Conservation (phyloP, 2,113 vertebrate species). For the Syngnathus typhle region DNA sequence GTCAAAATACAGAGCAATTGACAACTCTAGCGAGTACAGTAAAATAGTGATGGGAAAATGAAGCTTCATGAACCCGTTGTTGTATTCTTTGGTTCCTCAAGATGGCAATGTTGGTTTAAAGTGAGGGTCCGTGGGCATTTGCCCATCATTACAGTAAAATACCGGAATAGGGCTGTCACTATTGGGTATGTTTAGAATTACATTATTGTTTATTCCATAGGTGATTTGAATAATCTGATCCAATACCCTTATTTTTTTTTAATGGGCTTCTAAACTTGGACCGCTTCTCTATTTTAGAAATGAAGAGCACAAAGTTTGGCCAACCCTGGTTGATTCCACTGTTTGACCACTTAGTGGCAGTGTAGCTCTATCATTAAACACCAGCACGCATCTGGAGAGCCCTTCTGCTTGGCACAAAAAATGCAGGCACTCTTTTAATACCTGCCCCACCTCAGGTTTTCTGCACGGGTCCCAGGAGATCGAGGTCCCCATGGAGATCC, state of each 20-base stretch:
- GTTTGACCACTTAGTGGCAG: slow-evolving; percentile 8
- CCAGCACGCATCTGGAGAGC: neutral
- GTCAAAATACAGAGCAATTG: too few species aligned
- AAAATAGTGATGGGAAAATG: too few species aligned
- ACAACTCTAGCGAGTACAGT: too few species aligned
- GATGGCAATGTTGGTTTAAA: too few species aligned
- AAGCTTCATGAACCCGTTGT: too few species aligned
- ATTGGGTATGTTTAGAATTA: too few species aligned
- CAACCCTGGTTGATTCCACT: neutral
- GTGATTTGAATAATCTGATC: too few species aligned
- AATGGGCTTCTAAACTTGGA: neutral
- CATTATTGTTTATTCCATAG: too few species aligned
- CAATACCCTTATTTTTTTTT: neutral
- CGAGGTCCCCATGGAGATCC: slow-evolving; percentile 60
- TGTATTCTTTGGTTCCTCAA: too few species aligned
- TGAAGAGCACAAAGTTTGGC: neutral
- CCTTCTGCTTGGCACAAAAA: neutral
- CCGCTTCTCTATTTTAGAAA: neutral
- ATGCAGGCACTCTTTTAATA: slow-evolving; percentile 24
- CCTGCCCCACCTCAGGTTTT: slow-evolving; percentile 62
- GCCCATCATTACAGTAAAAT: too few species aligned
- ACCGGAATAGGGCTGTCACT: too few species aligned
- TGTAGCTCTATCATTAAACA: neutral
- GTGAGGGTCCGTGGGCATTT: too few species aligned
- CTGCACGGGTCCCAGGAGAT: slow-evolving; percentile 58